Evolutionary conservation across 2,113 vertebrate species (phyloP).

Genomic region (Accipiter virgatus): DNA sequence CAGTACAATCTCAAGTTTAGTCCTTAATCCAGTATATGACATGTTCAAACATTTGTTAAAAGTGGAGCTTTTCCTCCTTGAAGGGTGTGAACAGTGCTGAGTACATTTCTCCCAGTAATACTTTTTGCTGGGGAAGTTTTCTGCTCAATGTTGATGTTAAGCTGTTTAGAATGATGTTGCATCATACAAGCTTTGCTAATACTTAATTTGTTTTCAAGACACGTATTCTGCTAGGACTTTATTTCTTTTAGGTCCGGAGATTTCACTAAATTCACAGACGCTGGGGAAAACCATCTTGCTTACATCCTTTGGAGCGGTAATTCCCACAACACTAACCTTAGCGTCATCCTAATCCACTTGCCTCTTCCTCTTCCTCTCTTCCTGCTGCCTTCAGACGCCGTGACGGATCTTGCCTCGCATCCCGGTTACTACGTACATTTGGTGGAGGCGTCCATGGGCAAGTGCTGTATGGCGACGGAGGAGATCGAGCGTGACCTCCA

Average conservation of each 20-base stretch:
- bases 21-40: background rate
- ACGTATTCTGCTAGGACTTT: background rate
- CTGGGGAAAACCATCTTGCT: background rate
- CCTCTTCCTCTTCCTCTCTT: background rate
- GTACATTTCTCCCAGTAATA: background rate
- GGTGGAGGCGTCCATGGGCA: slow-evolving; percentile 89
- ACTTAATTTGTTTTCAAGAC: background rate
- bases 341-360: background rate
- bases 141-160: background rate
- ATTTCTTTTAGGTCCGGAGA: background rate
- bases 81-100: background rate
- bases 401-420: slow-evolving; percentile 80
- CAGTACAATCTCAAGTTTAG: background rate
- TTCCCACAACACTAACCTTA: background rate
- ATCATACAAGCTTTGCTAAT: background rate
- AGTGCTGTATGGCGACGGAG: slow-evolving; percentile 84
- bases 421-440: slow-evolving; percentile 83
- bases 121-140: background rate
- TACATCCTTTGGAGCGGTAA: background rate
- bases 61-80: background rate
- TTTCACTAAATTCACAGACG: background rate
- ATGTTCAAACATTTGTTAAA: background rate
- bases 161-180: background rate
- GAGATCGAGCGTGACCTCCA: slow-evolving; percentile 97
- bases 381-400: slow-evolving; percentile 73